Base-by-base conservation (phyloP, 2,888 invertebrate species). In the Tineola bisselliella region DNA sequence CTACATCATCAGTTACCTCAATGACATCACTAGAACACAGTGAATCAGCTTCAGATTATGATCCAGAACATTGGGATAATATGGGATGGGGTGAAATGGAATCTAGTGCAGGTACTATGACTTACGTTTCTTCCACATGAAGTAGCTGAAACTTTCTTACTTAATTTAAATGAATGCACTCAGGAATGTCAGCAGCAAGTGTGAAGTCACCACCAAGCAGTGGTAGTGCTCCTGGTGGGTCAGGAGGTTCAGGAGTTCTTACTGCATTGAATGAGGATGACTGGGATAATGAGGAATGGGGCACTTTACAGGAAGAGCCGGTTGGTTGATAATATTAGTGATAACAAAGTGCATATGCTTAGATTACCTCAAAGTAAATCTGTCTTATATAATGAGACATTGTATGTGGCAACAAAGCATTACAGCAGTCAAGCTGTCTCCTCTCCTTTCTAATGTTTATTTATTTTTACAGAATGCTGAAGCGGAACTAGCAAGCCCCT, bases 51-150 rank as follows among this genome's bases (percentile, higher is more conserved):
- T 94, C 94, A 0, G 95, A 95, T 80, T 94, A 94, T 70, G 95
- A 95, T 69, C 93, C 92, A 67, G 93, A 93, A 66, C 93, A 93
- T 74, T 96, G 96, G 95, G 91, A 90, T 65, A 94, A 95, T 79
- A 91, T 93, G 52, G 94, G 94, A 60, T 96, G 96, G 96, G 96
- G 96, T 11, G 95, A 95, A 73, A 94, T 96, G 89, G 95, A 95
- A 81, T 93, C 93, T 66, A 89, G 89, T 70, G 78, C 76, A 63
- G 82, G 86, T 84, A 30, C 6, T 25, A 2, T 25, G 4, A 25
- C 25, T 25, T 8, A n/a, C 44, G 8, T 6, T 25, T 6, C 25
- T 25, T 25, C 25, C 25, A 25, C 6, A 6, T 25, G 25, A 25
- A 25, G 25, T 25, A 25, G 25, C n/a, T 25, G 25, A 25, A 25